Evolutionary conservation across 1,140 invertebrate species (phyloP), one percentile per base, ranked within the genome.

Genomic region (Pteromalus puparum): DNA sequence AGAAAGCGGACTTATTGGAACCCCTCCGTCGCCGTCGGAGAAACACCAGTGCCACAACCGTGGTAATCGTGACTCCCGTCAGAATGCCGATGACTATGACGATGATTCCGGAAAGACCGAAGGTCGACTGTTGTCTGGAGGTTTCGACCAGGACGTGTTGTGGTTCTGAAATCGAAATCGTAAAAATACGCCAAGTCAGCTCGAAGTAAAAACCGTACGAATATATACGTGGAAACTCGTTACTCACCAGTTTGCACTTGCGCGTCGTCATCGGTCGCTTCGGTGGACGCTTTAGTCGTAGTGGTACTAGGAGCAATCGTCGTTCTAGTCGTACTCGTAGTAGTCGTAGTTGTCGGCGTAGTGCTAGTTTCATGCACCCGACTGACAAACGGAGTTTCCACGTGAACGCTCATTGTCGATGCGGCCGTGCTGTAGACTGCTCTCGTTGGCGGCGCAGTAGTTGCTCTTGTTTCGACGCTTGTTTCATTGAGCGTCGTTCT

Each of bases 1-100:
- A 91, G 24, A 93, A 89, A 15, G 89, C 90, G 1, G 91, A 92
- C 7, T 89, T 87, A 73, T 89, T 91, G 3, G 87, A 85, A 18
- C 89, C 87, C 76, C 92, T 87, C 83, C 89, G 90, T 81, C 90
- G 89, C 30, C 87, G 88, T 46, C 89, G 88, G 18, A 92, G 38
- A 30, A 92, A 76, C 5, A 93, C 74, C 61, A 90, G 86, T 18
- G 81, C 85, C 15, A 79, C 82, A 26, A 89, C 81, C 38, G 87
- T 78, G 2, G 86, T 86, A 30, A 91, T 87, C 46, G 86, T 86
- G 13, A 90, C 65, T 2, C 85, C 89, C 21, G 87, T 82, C 42
- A 91, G 42, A 7, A 88, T 88, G 53, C 88, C 91, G 74, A 91
- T 88, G 10, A 90, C 79, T n/a, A 90, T 85, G 0, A 87, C 88